Conservation (phyloP, 1,140 invertebrate genomes). For the Aricia agestis region DNA sequence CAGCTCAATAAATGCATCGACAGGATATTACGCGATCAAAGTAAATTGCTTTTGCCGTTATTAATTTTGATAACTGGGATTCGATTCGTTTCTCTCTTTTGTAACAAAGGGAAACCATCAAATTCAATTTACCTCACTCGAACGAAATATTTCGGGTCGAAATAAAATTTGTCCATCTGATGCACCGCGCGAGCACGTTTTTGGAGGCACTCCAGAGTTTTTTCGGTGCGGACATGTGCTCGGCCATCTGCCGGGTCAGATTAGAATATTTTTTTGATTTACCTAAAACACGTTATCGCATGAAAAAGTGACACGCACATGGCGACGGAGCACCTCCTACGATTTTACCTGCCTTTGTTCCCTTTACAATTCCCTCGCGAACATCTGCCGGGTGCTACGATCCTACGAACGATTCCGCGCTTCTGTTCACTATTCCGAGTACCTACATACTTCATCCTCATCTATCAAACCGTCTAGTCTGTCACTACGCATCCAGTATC, state of each 20-base stretch:
- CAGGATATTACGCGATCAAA: constrained; percentile 71
- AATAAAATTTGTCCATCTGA: constrained; percentile 47
- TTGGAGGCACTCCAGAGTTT: constrained; percentile 34
- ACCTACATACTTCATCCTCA: constrained; percentile 30
- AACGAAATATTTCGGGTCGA: constrained; percentile 41
- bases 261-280: constrained; percentile 61
- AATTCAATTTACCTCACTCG: constrained; percentile 66
- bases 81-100: constrained; percentile 74
- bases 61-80: constrained; percentile 75
- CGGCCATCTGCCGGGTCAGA: constrained; percentile 68
- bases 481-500: constrained; percentile 28
- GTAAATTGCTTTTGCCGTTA: constrained; percentile 72
- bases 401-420: constrained; percentile 45
- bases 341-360: constrained; percentile 70
- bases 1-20: constrained; percentile 59
- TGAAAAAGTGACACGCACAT: constrained; percentile 74
- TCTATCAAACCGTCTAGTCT: constrained; percentile 32
- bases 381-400: constrained; percentile 60
- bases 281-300: constrained; percentile 61
- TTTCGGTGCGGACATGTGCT: constrained; percentile 63
- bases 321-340: constrained; percentile 45
- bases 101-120: constrained; percentile 73
- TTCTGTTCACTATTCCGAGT: constrained; percentile 29
- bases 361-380: constrained; percentile 52
- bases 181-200: constrained; percentile 25